phyloP scores from a whole-genome alignment of 2,113 vertebrate genomes.

The Dryoscopus gambensis region DNA sequence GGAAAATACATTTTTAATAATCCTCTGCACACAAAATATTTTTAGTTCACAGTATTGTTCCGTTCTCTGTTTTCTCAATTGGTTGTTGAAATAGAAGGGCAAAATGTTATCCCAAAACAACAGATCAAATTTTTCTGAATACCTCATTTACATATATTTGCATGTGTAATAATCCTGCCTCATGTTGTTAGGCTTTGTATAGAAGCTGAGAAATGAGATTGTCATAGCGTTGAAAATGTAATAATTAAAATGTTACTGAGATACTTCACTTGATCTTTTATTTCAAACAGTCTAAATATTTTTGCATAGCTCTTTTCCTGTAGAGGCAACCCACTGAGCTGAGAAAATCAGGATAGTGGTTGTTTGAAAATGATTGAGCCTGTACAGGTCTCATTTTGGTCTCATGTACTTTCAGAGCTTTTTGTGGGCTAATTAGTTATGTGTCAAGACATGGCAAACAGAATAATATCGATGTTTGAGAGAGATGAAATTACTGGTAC shows the following conservation, averaged over 20 bases:
- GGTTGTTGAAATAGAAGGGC: background rate
- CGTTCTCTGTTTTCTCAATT: background rate
- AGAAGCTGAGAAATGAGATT: background rate
- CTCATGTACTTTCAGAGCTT: background rate
- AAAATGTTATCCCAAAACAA: conserved; percentile 6
- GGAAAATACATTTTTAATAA: background rate
- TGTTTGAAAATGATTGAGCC: background rate
- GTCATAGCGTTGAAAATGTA: background rate
- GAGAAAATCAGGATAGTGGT: background rate
- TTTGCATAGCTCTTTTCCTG: background rate
- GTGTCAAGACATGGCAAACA: background rate
- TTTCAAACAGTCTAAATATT: background rate
- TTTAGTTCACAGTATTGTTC: background rate
- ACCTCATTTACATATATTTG: conserved; percentile 15
- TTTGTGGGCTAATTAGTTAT: background rate
- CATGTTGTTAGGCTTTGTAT: background rate
- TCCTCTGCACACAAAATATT: background rate
- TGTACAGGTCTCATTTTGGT: background rate
- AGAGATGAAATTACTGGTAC: rapidly evolving
- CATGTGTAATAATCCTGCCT: background rate
- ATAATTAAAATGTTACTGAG: conserved; percentile 8
- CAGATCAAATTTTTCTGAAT: background rate
- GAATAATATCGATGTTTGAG: background rate
- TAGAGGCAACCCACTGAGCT: background rate
- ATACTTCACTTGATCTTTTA: background rate